Conservation (phyloP, 2,797 vertebrate species). For the Pristis pectinata region DNA sequence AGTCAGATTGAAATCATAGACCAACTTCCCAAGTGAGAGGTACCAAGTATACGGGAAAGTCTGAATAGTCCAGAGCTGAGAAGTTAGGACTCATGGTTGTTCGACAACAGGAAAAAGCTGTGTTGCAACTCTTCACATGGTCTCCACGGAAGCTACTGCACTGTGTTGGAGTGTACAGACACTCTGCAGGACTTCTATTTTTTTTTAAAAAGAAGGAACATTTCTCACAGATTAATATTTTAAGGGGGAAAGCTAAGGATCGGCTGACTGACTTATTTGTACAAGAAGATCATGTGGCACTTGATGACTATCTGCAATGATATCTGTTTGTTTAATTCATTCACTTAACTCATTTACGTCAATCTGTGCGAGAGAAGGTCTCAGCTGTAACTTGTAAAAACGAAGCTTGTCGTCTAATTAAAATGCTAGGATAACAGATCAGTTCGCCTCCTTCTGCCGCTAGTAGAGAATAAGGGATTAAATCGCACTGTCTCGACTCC, state of each 20-base stretch:
- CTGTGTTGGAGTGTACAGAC: not conserved
- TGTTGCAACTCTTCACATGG: not conserved
- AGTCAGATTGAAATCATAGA: not conserved
- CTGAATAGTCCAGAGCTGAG: not conserved
- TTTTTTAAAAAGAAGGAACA: not conserved
- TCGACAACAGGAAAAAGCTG: conserved; percentile 8
- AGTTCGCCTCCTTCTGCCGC: conserved; percentile 18
- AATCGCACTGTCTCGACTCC: conserved; percentile 27
- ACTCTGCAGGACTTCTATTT: not conserved
- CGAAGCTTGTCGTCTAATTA: conserved; percentile 10
- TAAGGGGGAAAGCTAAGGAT: not conserved
- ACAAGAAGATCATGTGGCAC: conserved; percentile 27
- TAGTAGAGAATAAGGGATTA: conserved; percentile 29
- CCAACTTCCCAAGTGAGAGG: not conserved
- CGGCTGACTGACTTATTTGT: conserved; percentile 13
- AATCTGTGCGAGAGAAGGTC: conserved; percentile 20
- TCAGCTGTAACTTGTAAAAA: conserved; percentile 36
- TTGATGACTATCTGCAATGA: conserved; percentile 26
- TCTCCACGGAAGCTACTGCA: not conserved
- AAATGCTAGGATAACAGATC: conserved; percentile 34
- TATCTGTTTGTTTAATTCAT: conserved; percentile 37
- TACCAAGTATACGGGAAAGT: not conserved
- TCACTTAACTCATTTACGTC: conserved; percentile 36
- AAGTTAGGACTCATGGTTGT: not conserved
- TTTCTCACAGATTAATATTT: conserved; percentile 15